Conservation (phyloP, 92 coral and sea anemone genomes). For the Metridium senile region DNA sequence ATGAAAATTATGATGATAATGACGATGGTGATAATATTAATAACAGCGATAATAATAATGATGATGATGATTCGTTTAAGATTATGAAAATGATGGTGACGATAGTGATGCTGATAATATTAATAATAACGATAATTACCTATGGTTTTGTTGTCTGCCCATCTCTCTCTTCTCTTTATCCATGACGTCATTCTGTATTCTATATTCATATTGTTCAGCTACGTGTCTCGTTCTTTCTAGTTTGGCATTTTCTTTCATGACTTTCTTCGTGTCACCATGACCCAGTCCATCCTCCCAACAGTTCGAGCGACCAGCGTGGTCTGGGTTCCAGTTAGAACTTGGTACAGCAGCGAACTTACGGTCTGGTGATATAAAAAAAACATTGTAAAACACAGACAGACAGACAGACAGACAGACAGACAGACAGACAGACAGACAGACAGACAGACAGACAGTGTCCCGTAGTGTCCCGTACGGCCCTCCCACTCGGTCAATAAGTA, state of each 20-base stretch:
- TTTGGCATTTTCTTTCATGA: conserved; percentile 56
- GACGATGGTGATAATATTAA: too few relatives aligned
- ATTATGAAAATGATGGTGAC: too few relatives aligned
- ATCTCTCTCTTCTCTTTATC: conserved; percentile 69
- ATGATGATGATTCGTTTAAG: too few relatives aligned
- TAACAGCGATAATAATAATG: too few relatives aligned
- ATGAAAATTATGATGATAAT: too few relatives aligned
- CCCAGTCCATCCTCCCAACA: conserved; percentile 98
- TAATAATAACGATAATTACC: conserved; percentile 43
- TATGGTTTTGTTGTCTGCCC: conserved; percentile 74
- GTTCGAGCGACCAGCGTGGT: conserved; percentile 58
- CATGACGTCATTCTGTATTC: conserved; percentile 65
- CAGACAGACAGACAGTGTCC: too few relatives aligned
- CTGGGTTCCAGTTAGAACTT: conserved; percentile 88
- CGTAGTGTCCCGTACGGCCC: too few relatives aligned
- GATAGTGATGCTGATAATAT: not conserved
- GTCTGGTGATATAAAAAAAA: conserved; percentile 46
- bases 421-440: too few relatives aligned
- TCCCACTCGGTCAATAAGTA: too few relatives aligned
- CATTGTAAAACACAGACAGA: too few relatives aligned
- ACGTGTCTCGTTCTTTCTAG: conserved; percentile 71
- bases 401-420: too few relatives aligned
- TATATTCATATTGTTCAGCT: conserved; percentile 76
- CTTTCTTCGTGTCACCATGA: conserved; percentile 69
- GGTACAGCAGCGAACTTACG: conserved; percentile 74